Percentiles rank a stretch among this genome's conserved stretches.
Conservation (phyloP, 92 coral and sea anemone genomes). For the Desmophyllum pertusum region DNA sequence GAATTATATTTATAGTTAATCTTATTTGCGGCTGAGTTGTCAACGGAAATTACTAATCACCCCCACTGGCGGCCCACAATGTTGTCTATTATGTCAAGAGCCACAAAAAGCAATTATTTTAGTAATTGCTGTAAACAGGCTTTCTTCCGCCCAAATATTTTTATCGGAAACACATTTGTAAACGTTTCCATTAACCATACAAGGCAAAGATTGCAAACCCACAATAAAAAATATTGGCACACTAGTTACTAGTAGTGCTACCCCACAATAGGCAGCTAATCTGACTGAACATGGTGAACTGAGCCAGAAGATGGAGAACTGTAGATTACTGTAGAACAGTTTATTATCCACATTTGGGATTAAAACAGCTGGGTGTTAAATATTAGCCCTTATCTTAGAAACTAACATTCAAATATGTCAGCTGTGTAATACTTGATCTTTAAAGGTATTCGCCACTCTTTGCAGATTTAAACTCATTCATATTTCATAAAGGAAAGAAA, state of each 20-base stretch:
- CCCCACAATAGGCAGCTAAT: no score
- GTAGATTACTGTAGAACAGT: background rate
- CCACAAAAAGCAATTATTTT: background rate
- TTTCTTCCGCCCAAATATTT: constrained; percentile 21
- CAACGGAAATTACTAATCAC: constrained; percentile 3
- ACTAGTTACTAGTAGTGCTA: no score
- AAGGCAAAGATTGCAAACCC: background rate
- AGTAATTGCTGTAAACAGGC: constrained; percentile 1
- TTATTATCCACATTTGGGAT: constrained; percentile 1
- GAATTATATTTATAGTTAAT: background rate
- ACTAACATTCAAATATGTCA: background rate
- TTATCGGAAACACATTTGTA: background rate
- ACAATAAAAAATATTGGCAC: background rate
- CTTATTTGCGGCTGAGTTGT: background rate
- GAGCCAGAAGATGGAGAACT: background rate
- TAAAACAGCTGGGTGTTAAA: background rate
- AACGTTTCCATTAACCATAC: background rate
- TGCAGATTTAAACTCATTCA: background rate
- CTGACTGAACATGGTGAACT: background rate
- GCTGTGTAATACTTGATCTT: background rate
- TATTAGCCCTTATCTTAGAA: background rate
- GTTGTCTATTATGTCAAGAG: background rate
- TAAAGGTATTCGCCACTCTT: background rate
- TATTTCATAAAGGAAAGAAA: background rate
- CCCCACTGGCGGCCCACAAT: constrained; percentile 10